Evolutionary conservation across 2,888 invertebrate genomes (phyloP).

Genomic region (Ormia ochracea): DNA sequence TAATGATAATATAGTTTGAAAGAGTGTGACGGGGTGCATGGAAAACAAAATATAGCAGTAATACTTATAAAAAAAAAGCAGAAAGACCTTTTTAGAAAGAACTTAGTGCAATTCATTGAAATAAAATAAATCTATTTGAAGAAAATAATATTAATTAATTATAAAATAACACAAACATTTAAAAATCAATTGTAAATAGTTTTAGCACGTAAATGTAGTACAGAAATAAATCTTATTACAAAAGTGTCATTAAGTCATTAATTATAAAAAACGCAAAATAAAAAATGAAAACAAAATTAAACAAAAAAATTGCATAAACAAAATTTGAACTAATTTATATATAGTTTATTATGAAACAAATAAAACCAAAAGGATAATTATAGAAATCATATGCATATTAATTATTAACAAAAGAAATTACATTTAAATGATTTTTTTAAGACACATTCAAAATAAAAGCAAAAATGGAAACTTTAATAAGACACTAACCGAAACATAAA

Average conservation of each 20-base stretch:
- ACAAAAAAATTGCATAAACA: slow-evolving; percentile 50
- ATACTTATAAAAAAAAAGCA: slow-evolving; percentile 34
- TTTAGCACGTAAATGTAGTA: slow-evolving; percentile 71
- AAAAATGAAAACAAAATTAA: slow-evolving; percentile 57
- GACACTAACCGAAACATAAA: slow-evolving; percentile 32
- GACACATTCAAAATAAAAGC: slow-evolving; percentile 43
- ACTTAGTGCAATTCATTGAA: slow-evolving; percentile 77
- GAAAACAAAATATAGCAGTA: slow-evolving; percentile 38
- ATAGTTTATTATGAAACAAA: slow-evolving; percentile 66
- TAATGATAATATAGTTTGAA: slow-evolving; percentile 8
- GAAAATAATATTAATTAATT: slow-evolving; percentile 49
- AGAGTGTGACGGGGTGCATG: background rate
- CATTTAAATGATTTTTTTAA: slow-evolving; percentile 57
- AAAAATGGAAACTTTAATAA: slow-evolving; percentile 14
- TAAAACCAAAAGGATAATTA: slow-evolving; percentile 43
- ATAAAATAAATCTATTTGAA: slow-evolving; percentile 64
- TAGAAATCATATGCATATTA: slow-evolving; percentile 59
- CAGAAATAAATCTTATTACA: slow-evolving; percentile 35
- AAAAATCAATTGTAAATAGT: slow-evolving; percentile 72
- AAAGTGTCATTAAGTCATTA: slow-evolving; percentile 70
- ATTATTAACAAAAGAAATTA: slow-evolving; percentile 51
- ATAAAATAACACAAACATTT: slow-evolving; percentile 57
- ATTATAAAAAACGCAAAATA: slow-evolving; percentile 55
- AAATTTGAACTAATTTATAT: slow-evolving; percentile 63
- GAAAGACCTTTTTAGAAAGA: slow-evolving; percentile 74